Base-by-base conservation (phyloP, 2,888 invertebrate species). In the Buathra laborator region DNA sequence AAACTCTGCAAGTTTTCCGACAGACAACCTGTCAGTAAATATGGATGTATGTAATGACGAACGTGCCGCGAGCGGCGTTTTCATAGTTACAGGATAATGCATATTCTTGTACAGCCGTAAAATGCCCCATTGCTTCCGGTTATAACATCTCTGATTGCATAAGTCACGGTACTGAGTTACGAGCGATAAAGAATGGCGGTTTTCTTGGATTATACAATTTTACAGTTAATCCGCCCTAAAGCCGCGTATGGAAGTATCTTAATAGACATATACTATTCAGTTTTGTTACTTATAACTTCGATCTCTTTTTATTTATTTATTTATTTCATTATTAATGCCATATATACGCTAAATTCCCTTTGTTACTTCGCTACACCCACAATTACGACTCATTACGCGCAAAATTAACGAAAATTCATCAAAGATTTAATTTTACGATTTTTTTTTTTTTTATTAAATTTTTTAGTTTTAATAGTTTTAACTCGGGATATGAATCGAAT, bases 21-120 rank as follows among this genome's bases (percentile, higher is more conserved):
- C 29, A 43, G 62, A 64, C 16, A 32, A 5, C 12, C 51, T 43
- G 56, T 81, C 37, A 5, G 32, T 46, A 64, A 19, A 24, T 64
- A 19, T 66, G 16, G 14, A 64, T 51, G 46, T 75, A 32, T 37
- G 71, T 32, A 71, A 71, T 56, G 51, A 53, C 53, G 24, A 24
- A 14, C 48, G 16, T 37, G 53, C 19, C 51, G 51, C 51, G 64
- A 64, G 64, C 64, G 37, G 16, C 16, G 7, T 71, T 19, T 29
- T 53, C 37, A 37, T 43, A n/a, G 37, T 10, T 53, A n/a, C n/a
- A 43, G 16, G 37, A 16, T n/a, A 64, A n/a, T n/a, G n/a, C 32
- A 6, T 53, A 16, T 51, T 29, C 29, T 59, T 59, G 5, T 4
- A 24, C 59, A 29, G 70, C 16, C n/a, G 37, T 71, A 53, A 51